phyloP scores from a whole-genome alignment of 1,140 invertebrate species.

The Eumaeus atala region DNA sequence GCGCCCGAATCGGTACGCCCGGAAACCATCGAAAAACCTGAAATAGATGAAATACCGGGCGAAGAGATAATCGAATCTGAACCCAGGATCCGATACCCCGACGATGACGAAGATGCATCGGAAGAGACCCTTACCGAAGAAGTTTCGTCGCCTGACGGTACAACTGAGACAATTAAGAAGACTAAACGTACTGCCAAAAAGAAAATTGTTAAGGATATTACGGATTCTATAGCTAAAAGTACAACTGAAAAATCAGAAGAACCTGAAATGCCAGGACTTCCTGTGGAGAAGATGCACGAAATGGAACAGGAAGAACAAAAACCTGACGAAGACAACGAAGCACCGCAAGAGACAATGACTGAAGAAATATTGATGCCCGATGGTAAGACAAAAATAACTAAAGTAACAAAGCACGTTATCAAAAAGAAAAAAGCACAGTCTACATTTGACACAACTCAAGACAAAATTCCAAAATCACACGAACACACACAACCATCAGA shows the following conservation, averaged over 20 bases:
- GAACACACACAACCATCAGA: not conserved
- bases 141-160: constrained; percentile 7
- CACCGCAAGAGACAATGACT: constrained; percentile 24
- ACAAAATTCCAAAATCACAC: not conserved
- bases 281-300: not conserved
- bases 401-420: constrained; percentile 20
- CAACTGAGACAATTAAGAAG: not conserved
- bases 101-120: not conserved
- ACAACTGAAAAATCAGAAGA: constrained; percentile 34
- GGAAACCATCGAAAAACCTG: not conserved
- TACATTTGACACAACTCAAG: constrained; percentile 6
- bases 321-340: constrained; percentile 1
- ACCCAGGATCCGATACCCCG: not conserved
- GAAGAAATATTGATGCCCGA: constrained; percentile 20
- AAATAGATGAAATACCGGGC: not conserved
- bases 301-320: constrained; percentile 7
- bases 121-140: constrained; percentile 29
- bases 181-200: constrained; percentile 30
- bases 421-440: constrained; percentile 43
- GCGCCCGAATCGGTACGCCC: not conserved
- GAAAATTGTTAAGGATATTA: constrained; percentile 50
- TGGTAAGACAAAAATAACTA: not conserved
- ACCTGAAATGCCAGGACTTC: too few relatives aligned
- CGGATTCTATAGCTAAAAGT: constrained; percentile 46
- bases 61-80: constrained; percentile 1